phyloP scores from a whole-genome alignment of 1,140 invertebrate genomes.

The Microplitis mediator region DNA sequence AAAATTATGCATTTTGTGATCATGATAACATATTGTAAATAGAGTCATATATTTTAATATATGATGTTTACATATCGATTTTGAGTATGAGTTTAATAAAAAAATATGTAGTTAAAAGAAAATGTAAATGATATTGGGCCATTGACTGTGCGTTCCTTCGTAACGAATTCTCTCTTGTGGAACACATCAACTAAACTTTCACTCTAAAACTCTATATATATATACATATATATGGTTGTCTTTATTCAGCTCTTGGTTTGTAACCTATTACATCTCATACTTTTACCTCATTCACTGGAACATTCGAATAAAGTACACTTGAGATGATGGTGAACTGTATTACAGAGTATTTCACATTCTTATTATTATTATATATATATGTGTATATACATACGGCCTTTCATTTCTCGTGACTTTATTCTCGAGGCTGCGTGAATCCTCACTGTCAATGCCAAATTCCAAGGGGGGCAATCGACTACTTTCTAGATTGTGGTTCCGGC shows the following conservation, averaged over 20 bases:
- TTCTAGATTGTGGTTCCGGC: slow-evolving; percentile 29
- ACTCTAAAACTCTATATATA: neutral
- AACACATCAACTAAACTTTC: slow-evolving; percentile 14
- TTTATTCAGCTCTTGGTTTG: too few relatives aligned
- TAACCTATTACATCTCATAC: neutral
- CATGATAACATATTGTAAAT: too few relatives aligned
- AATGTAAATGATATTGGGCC: slow-evolving; percentile 26
- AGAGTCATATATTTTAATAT: too few relatives aligned
- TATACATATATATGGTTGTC: too few relatives aligned
- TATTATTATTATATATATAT: too few relatives aligned
- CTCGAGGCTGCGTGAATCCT: slow-evolving; percentile 26
- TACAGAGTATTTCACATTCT: slow-evolving; percentile 7
- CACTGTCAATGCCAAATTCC: slow-evolving; percentile 47
- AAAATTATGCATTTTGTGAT: too few relatives aligned
- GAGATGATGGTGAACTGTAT: neutral
- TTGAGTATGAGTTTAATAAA: neutral
- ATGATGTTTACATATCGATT: too few relatives aligned
- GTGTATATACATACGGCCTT: slow-evolving; percentile 23
- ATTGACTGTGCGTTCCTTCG: slow-evolving; percentile 26
- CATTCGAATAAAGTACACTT: neutral
- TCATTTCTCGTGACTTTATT: slow-evolving; percentile 28
- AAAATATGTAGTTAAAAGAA: neutral
- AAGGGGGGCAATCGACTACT: slow-evolving; percentile 37
- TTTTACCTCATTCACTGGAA: neutral
- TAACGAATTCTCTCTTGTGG: slow-evolving; percentile 1